Base-by-base conservation (phyloP, 2,113 vertebrate species). In the Corydoras maculifer region DNA sequence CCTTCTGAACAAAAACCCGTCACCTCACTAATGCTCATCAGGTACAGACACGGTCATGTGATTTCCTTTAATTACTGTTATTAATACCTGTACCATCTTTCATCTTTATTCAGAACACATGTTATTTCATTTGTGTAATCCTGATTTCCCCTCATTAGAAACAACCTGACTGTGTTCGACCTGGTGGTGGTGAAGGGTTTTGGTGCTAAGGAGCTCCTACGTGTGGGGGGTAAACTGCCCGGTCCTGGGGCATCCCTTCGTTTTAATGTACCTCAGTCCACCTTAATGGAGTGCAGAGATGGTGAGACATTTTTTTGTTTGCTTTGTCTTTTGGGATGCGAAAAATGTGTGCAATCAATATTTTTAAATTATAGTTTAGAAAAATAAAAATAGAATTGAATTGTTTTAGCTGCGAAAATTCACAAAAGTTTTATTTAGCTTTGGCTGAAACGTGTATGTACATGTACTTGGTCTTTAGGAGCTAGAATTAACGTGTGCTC, bases 241-340 rank as follows among this genome's bases (percentile, higher is more conserved):
- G 96, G 96, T 0, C 74, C 90, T 0, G 92, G 92, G 58, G 92
- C 92, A 1, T 99, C 96, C 0, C 90, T 99, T 49, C 89, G 97
- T 57, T 99, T 99, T 78, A 99, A 99, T 25, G 95, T 99, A 65
- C 97, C 96, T 8, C 96, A 99, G 79, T 95, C 97, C 9, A 96
- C 93, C 0, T 90, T 99, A 0, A 96, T 98, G 97, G 94, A 97
- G 84, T 99, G 97, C 82, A 91, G 91, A 59, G 90, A 91, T 79
- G 94, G 97, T 98, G 83, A 92, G 94, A 87, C 4, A 25, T 25
- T 25, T 25, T 25, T 25, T 25, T 25, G 18, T 25, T 25, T 25
- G 18, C 18, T 25, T 25, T 25, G 18, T 25, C 18, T 25, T 25
- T 25, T 25, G 18, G 18, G 18, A 25, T 25, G 18, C 18, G 18